phyloP scores from a whole-genome alignment of 2,113 vertebrate species.

The Potamarius usumacintae region DNA sequence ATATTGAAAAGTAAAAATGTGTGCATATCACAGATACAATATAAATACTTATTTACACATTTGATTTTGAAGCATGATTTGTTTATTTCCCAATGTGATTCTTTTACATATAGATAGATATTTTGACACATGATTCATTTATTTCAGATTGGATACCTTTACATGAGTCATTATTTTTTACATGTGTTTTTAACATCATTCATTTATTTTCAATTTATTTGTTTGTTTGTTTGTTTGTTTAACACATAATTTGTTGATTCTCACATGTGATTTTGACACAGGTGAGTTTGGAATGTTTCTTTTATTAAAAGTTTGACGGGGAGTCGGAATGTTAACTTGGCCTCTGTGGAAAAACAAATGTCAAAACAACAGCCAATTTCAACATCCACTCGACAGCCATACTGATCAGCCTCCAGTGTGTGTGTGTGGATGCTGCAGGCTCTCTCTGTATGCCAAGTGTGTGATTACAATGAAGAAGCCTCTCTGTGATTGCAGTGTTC shows the following conservation, averaged over 20 bases:
- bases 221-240: neutral
- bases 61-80: no score
- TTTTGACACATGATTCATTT: neutral
- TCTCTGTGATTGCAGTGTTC: slow-evolving; percentile 28
- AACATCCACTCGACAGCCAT: neutral
- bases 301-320: neutral
- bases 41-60: no score
- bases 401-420: slow-evolving; percentile 11
- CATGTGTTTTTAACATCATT: no score
- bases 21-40: no score
- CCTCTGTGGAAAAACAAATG: neutral
- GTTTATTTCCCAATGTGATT: no score
- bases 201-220: no score
- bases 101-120: neutral
- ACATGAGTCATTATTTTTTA: no score
- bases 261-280: neutral
- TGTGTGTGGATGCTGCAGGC: neutral
- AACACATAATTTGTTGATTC: neutral
- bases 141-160: neutral
- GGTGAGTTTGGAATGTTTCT: neutral
- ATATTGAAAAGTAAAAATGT: no score
- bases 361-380: slow-evolving; percentile 10
- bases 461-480: slow-evolving; percentile 31
- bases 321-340: neutral
- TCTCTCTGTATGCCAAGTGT: neutral